phyloP scores from a whole-genome alignment of 2,888 invertebrate genomes.

The Entomobrya multifasciata region DNA sequence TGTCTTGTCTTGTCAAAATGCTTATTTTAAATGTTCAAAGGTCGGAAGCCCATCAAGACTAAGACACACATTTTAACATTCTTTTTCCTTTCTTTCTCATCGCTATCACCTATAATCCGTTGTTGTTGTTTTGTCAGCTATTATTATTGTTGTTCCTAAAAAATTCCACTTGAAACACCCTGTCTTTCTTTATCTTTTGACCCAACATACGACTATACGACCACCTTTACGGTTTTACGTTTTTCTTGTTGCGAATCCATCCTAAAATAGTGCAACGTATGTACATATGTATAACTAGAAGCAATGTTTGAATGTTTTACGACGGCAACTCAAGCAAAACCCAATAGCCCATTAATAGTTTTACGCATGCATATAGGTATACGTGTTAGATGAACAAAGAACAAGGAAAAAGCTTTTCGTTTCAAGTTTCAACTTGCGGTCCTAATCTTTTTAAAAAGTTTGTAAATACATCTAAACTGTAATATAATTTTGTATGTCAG shows the following conservation, averaged over 20 bases:
- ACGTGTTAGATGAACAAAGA: background rate
- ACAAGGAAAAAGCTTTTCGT: background rate
- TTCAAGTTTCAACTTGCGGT: constrained; percentile 5
- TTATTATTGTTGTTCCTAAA: constrained; percentile 23
- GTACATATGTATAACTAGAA: too few relatives aligned
- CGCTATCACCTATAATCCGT: background rate
- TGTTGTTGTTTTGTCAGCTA: constrained; percentile 16
- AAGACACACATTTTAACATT: background rate
- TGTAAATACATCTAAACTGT: background rate
- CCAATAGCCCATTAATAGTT: too few relatives aligned
- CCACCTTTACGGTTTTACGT: background rate
- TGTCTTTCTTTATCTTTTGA: too few relatives aligned
- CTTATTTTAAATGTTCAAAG: background rate
- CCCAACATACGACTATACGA: too few relatives aligned
- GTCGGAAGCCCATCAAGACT: too few relatives aligned
- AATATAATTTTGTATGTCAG: background rate
- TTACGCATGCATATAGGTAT: too few relatives aligned
- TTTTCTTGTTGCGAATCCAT: background rate
- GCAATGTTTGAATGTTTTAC: too few relatives aligned
- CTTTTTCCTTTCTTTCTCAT: background rate
- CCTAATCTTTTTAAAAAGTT: constrained; percentile 1
- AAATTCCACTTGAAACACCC: constrained; percentile 24
- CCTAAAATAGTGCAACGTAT: background rate
- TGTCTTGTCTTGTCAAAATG: background rate
- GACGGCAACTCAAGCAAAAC: too few relatives aligned